These are phyloP conservation scores for Oscheius myriophilus DNA, from an alignment of 2,888 invertebrate genomes.

Conservation along the genomic window DNA sequence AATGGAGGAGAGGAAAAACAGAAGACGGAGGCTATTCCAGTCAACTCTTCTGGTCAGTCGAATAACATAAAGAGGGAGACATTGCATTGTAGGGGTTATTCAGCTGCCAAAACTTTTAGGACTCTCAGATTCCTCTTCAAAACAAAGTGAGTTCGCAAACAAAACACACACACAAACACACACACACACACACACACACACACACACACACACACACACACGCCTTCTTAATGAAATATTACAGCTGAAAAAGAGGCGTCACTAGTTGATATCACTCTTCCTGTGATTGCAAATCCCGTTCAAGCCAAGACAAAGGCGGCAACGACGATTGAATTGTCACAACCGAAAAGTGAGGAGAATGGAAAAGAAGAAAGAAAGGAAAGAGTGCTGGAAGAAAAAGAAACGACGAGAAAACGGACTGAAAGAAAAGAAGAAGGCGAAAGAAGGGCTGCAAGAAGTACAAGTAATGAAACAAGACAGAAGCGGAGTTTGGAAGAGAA, in stretches of 20 bases:
- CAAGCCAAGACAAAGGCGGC: too few relatives aligned
- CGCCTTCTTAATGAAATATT: too few relatives aligned
- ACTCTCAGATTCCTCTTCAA: background rate
- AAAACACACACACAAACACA: too few relatives aligned
- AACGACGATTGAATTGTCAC: too few relatives aligned
- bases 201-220: too few relatives aligned
- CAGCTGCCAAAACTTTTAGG: constrained; percentile 21
- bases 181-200: too few relatives aligned
- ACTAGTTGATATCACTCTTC: background rate
- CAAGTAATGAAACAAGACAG: background rate
- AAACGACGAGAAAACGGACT: background rate
- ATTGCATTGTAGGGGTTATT: constrained; percentile 3
- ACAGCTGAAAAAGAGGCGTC: background rate
- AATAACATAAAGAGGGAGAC: constrained; percentile 8
- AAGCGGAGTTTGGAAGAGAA: background rate
- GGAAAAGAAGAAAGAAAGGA: background rate
- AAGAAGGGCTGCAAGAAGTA: background rate
- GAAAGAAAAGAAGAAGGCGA: background rate
- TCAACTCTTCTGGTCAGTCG: too few relatives aligned
- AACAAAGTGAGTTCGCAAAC: background rate
- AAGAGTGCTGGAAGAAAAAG: background rate
- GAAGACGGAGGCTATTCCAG: too few relatives aligned
- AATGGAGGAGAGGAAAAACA: background rate
- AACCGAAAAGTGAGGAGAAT: background rate
- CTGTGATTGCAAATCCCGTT: background rate